A percentile compares a stretch with the other conserved stretches of the same genome.
These are phyloP conservation scores for Notiomystis cincta DNA, from an alignment of 2,113 vertebrate species.

Conservation along the genomic window DNA sequence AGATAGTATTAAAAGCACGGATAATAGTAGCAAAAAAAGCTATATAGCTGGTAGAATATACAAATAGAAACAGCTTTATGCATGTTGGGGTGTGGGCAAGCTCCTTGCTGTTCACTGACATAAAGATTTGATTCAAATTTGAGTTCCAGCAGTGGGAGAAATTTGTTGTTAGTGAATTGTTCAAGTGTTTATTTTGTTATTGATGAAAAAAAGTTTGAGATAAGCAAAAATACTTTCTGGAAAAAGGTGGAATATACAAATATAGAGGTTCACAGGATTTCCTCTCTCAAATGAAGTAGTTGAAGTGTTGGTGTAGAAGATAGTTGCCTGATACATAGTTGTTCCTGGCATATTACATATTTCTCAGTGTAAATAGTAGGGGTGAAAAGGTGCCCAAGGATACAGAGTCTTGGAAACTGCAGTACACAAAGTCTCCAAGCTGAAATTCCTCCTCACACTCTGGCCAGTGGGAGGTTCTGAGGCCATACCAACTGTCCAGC, in stretches of 20 bases:
- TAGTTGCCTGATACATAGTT: fast-evolving
- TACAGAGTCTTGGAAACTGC: background rate
- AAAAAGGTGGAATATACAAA: background rate
- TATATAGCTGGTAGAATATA: background rate
- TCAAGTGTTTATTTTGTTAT: background rate
- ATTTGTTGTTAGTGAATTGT: background rate
- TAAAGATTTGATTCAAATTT: background rate
- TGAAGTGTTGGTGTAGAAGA: background rate
- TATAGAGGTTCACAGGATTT: background rate
- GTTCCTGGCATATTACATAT: background rate
- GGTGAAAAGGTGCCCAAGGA: background rate
- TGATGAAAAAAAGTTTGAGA: background rate
- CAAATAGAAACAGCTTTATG: background rate
- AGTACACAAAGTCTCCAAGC: fast-evolving
- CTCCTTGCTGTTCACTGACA: background rate
- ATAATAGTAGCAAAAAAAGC: background rate
- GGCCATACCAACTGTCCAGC: fast-evolving
- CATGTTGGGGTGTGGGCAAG: background rate
- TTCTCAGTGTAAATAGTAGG: background rate
- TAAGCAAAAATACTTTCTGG: background rate
- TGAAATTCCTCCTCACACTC: background rate
- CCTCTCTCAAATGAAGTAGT: background rate
- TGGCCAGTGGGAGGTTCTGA: background rate
- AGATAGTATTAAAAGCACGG: background rate
- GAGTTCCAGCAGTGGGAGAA: background rate